Evolutionary conservation across 2,888 invertebrate species (phyloP).

Genomic region (Drosophila kokeensis): DNA sequence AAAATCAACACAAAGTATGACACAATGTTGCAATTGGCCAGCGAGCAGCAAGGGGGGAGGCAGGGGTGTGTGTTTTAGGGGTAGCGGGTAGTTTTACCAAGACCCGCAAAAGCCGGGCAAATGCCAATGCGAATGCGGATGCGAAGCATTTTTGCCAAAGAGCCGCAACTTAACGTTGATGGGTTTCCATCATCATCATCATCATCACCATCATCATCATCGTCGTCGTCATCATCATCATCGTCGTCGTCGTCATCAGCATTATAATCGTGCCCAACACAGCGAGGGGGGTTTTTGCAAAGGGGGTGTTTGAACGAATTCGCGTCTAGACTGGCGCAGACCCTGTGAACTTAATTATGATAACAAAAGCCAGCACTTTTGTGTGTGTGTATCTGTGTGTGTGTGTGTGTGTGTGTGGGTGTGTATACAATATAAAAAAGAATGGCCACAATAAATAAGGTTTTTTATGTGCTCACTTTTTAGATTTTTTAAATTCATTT

Average conservation of each 20-base stretch:
- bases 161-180: conserved; percentile 58
- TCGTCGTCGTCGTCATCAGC: conserved; percentile 29
- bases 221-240: conserved; percentile 12
- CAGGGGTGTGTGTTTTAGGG: background rate
- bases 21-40: conserved; percentile 68
- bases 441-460: background rate
- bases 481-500: background rate
- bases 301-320: conserved; percentile 29
- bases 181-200: conserved; percentile 55
- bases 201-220: background rate
- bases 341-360: conserved; percentile 65
- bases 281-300: conserved; percentile 1
- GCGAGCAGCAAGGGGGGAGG: background rate
- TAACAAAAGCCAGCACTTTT: conserved; percentile 44
- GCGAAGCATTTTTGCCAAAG: conserved; percentile 32
- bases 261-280: background rate
- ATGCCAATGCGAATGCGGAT: conserved; percentile 44
- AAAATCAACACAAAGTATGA: conserved; percentile 74
- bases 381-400: background rate
- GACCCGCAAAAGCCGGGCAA: conserved; percentile 23
- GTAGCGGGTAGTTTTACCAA: background rate
- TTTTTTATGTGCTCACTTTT: background rate
- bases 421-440: background rate
- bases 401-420: conserved; percentile 5
- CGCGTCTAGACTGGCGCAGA: conserved; percentile 57